Percentiles rank a stretch among this genome's conserved stretches.
These are phyloP conservation scores for Rhagoletis pomonella DNA, from an alignment of 1,140 invertebrate genomes.

Conservation along the genomic window DNA sequence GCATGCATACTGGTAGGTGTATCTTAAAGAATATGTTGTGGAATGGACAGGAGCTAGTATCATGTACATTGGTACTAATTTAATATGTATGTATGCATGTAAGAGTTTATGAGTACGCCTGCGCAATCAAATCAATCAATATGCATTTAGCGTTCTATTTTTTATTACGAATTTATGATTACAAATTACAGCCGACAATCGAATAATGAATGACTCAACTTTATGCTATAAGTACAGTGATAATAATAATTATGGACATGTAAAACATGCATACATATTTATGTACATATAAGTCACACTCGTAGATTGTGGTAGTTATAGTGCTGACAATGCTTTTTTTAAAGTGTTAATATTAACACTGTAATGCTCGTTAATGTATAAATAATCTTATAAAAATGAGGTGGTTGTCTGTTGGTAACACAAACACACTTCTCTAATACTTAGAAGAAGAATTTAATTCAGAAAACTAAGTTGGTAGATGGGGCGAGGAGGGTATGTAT, in stretches of 20 bases:
- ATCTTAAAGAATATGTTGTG: not conserved
- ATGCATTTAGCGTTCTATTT: constrained; percentile 41
- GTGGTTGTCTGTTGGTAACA: too few species aligned
- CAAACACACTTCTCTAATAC: too few species aligned
- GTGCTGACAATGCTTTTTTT: too few species aligned
- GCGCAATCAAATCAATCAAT: constrained; percentile 1
- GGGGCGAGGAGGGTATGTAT: too few species aligned
- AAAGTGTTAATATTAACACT: constrained; percentile 15
- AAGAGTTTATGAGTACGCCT: not conserved
- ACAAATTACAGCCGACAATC: constrained; percentile 30
- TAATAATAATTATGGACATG: not conserved
- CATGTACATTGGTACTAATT: not conserved
- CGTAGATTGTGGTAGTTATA: too few species aligned
- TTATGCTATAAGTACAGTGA: not conserved
- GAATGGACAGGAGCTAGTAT: not conserved
- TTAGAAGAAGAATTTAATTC: too few species aligned
- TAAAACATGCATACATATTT: not conserved
- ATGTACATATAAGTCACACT: not conserved
- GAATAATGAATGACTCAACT: not conserved
- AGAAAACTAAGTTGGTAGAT: too few species aligned
- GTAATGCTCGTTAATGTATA: not conserved
- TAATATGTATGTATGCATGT: not conserved
- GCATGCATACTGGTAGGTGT: not conserved
- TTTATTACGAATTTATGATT: constrained; percentile 53
- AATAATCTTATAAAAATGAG: too few species aligned